phyloP scores from a whole-genome alignment of 2,113 vertebrate species.

The Urocynchramus pylzowi region DNA sequence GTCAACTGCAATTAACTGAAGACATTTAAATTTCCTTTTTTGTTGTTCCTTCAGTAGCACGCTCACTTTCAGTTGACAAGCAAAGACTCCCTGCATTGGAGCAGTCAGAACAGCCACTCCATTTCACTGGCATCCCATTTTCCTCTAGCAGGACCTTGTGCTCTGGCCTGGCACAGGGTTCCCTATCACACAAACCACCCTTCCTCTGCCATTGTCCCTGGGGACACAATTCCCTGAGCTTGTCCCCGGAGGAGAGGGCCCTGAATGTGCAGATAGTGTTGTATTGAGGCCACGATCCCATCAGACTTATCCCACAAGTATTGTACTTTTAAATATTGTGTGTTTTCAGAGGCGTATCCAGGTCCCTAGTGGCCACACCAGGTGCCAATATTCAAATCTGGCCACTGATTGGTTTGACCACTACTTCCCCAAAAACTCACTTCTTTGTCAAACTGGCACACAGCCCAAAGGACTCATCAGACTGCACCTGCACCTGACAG shows the following conservation, averaged over 20 bases:
- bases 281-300: neutral
- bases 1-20: conserved; percentile 71
- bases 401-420: too few species aligned
- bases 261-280: neutral
- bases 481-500: neutral
- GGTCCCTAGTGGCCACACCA: too few species aligned
- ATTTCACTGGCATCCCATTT: neutral
- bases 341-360: too few species aligned
- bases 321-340: neutral
- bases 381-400: too few species aligned
- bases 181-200: neutral
- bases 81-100: neutral
- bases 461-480: neutral
- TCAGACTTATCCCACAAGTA: neutral
- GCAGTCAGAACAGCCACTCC: neutral
- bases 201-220: rapidly evolving
- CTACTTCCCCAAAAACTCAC: too few species aligned
- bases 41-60: neutral
- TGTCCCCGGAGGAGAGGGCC: neutral
- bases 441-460: too few species aligned
- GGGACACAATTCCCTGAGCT: neutral
- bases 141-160: neutral
- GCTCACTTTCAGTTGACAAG: neutral
- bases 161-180: too few species aligned
- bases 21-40: conserved; percentile 15